Conservation (phyloP, 2,797 vertebrate genomes). For the Mormyrops boulengeri region DNA sequence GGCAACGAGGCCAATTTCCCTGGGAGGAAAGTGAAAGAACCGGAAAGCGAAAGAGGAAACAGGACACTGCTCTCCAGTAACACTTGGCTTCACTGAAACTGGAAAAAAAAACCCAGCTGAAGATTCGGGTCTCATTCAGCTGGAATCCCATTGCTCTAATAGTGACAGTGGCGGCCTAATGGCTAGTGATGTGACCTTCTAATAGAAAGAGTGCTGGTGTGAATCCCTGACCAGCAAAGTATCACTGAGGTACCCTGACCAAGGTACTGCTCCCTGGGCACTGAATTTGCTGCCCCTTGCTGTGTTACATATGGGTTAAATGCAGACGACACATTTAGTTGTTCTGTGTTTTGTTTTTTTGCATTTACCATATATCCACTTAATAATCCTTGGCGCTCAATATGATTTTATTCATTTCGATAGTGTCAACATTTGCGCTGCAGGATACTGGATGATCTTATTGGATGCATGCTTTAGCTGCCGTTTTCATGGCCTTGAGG, state of each 20-base stretch:
- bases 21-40: neutral
- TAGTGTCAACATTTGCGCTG: neutral
- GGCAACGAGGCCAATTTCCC: neutral
- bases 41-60: neutral
- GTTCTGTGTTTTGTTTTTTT: neutral
- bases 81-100: neutral
- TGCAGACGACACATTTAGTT: neutral
- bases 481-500: neutral
- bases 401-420: neutral
- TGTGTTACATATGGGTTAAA: neutral
- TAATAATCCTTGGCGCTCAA: neutral
- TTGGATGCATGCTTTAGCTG: neutral
- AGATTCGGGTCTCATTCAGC: neutral
- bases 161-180: neutral
- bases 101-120: neutral
- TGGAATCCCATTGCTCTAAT: neutral
- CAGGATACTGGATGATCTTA: neutral
- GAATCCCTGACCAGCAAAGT: neutral
- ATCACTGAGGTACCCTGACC: neutral
- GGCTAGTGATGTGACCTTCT: neutral
- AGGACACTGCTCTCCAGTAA: constrained; percentile 1
- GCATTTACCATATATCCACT: neutral
- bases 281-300: neutral
- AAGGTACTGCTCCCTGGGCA: neutral
- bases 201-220: neutral